phyloP scores from a whole-genome alignment of 2,888 invertebrate genomes.

The Pegoplata infirma region DNA sequence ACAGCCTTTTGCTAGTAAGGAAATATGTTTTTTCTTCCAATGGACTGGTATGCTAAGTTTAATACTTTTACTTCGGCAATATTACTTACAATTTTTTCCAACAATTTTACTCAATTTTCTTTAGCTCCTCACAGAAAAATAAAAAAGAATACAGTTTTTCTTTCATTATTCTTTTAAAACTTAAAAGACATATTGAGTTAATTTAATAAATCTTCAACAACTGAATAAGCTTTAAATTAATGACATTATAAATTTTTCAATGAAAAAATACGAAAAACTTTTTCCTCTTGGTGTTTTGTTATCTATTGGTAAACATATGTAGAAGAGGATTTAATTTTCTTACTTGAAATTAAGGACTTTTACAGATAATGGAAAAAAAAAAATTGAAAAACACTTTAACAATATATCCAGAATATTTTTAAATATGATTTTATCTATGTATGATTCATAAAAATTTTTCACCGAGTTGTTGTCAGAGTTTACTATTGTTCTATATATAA shows the following conservation, averaged over 20 bases:
- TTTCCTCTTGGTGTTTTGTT: conserved; percentile 69
- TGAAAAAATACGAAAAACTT: background rate
- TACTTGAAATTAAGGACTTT: no score
- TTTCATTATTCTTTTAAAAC: conserved; percentile 26
- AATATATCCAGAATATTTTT: no score
- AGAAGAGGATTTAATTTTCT: background rate
- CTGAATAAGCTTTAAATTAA: conserved; percentile 77
- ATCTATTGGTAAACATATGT: conserved; percentile 41
- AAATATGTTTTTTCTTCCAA: background rate
- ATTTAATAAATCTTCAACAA: conserved; percentile 77
- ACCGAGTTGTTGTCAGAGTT: background rate
- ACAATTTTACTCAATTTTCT: conserved; percentile 39
- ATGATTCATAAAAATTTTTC: no score
- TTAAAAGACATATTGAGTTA: conserved; percentile 69
- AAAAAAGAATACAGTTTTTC: background rate
- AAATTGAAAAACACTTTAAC: background rate
- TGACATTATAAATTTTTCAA: conserved; percentile 70
- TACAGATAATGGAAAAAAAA: no score
- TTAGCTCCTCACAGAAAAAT: background rate
- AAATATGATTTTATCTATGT: no score
- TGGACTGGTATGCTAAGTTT: conserved; percentile 6
- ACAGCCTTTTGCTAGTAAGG: background rate
- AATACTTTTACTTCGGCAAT: conserved; percentile 20
- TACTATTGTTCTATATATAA: background rate
- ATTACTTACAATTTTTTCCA: conserved; percentile 29